Evolutionary conservation across 1,140 invertebrate species (phyloP).

Genomic region (Drosophila nannoptera): DNA sequence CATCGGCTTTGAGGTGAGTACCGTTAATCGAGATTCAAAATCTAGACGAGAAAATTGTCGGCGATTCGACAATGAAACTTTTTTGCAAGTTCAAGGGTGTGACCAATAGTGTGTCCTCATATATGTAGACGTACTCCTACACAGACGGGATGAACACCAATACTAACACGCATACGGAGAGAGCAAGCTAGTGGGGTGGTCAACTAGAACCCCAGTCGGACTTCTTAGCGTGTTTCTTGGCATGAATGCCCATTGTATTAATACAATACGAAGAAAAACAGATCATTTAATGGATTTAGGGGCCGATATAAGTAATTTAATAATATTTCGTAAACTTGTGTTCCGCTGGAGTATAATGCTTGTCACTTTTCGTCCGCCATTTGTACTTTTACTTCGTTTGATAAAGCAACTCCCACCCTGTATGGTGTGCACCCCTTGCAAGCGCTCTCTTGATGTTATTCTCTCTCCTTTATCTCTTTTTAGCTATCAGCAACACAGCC

Average conservation of each 20-base stretch:
- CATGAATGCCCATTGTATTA: too few relatives aligned
- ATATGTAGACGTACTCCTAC: constrained; percentile 5
- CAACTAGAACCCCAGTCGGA: constrained; percentile 32
- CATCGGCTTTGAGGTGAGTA: constrained; percentile 93
- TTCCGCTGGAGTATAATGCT: not conserved
- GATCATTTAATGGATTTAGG: too few relatives aligned
- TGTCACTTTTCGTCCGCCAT: constrained; percentile 48
- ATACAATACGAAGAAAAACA: too few relatives aligned
- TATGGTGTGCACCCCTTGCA: constrained; percentile 35
- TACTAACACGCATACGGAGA: constrained; percentile 3
- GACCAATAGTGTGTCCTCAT: constrained; percentile 49
- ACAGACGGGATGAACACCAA: constrained; percentile 17
- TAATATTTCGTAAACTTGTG: constrained; percentile 1
- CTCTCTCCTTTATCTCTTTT: constrained; percentile 31
- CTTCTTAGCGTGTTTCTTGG: not conserved
- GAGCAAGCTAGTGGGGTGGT: constrained; percentile 8
- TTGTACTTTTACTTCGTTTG: constrained; percentile 58
- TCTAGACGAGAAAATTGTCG: constrained; percentile 14
- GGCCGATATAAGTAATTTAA: too few relatives aligned
- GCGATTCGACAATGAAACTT: constrained; percentile 51
- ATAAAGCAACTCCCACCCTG: constrained; percentile 63
- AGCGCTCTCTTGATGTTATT: constrained; percentile 24
- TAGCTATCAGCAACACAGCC: constrained; percentile 12
- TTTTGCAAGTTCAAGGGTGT: constrained; percentile 78
- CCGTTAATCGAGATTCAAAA: constrained; percentile 17